These are phyloP conservation scores for Odobenus rosmarus DNA, from an alignment of 2,113 vertebrate genomes.

Conservation along the genomic window DNA sequence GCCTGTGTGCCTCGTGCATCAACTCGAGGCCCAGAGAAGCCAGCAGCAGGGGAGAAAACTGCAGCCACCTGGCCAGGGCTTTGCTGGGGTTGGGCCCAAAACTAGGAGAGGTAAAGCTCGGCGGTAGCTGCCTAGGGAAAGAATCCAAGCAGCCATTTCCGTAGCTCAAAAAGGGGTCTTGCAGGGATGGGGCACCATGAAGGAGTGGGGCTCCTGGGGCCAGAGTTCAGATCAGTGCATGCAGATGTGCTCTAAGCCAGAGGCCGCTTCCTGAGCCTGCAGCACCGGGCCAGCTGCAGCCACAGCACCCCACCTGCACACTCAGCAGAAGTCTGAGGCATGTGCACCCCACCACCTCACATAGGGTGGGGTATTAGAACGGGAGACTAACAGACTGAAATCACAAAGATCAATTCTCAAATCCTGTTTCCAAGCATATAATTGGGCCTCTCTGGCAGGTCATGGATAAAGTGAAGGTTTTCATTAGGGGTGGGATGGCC, in stretches of 20 bases:
- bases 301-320: no score
- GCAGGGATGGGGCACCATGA: neutral
- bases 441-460: neutral
- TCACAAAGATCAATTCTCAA: neutral
- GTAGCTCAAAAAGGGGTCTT: neutral
- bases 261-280: neutral
- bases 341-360: no score
- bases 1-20: neutral
- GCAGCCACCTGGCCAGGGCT: neutral
- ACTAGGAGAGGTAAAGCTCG: neutral
- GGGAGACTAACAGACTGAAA: neutral
- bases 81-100: neutral
- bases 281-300: neutral
- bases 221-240: neutral
- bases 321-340: neutral
- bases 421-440: neutral
- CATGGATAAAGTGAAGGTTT: neutral
- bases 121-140: neutral
- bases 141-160: neutral
- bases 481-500: neutral
- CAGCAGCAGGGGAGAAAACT: neutral
- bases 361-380: fast-evolving
- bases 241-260: neutral
- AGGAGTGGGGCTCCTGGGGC: neutral
- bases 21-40: neutral